These are phyloP conservation scores for Chouioia cunea DNA, from an alignment of 2,888 invertebrate genomes.

Conservation along the genomic window DNA sequence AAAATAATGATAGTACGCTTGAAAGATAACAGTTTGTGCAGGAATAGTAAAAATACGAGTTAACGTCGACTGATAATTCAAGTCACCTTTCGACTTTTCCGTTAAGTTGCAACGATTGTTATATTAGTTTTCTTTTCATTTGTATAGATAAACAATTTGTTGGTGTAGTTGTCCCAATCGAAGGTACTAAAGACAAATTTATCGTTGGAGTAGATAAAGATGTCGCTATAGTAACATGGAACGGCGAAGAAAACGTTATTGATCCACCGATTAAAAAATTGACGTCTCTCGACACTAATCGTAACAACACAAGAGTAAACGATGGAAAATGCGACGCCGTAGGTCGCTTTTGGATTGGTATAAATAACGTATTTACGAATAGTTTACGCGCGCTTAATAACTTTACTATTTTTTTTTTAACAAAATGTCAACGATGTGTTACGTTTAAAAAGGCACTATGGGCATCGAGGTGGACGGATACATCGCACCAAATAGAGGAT, in stretches of 20 bases:
- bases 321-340: slow-evolving; percentile 79
- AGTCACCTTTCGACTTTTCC: too few relatives aligned
- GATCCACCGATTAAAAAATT: slow-evolving; percentile 59
- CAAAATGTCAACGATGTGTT: too few relatives aligned
- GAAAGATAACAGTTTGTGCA: too few relatives aligned
- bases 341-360: slow-evolving; percentile 74
- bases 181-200: slow-evolving; percentile 62
- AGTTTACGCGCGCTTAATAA: too few relatives aligned
- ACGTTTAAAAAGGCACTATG: slow-evolving; percentile 62
- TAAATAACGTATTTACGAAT: too few relatives aligned
- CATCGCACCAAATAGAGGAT: slow-evolving; percentile 71
- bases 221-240: slow-evolving; percentile 70
- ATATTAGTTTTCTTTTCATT: too few relatives aligned
- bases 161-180: slow-evolving; percentile 67
- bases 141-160: too few relatives aligned
- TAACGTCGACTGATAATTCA: too few relatives aligned
- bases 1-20: too few relatives aligned
- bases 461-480: slow-evolving; percentile 43
- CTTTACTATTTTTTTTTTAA: too few relatives aligned
- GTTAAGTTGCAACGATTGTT: too few relatives aligned
- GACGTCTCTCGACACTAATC: slow-evolving; percentile 68
- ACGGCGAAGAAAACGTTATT: slow-evolving; percentile 59
- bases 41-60: too few relatives aligned
- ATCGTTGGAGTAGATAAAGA: slow-evolving; percentile 67
- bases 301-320: slow-evolving; percentile 74